Evolutionary conservation across 1,140 invertebrate genomes (phyloP).

Genomic region (Tetraneura akinire): DNA sequence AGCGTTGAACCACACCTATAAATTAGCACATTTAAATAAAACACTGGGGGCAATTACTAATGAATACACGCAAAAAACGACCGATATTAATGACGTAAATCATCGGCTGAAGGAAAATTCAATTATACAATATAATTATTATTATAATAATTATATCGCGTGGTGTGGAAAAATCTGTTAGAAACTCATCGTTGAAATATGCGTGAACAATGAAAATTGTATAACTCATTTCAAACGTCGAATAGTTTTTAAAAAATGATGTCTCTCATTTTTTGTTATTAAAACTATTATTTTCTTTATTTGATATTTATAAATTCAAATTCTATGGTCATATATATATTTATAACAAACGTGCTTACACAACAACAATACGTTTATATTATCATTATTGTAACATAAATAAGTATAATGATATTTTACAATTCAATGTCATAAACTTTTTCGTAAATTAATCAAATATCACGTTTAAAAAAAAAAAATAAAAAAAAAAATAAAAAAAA

Average conservation of each 20-base stretch:
- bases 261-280: not conserved
- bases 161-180: conserved; percentile 20
- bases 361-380: too few species aligned
- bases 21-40: too few species aligned
- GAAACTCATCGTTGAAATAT: not conserved
- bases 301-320: too few species aligned
- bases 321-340: too few species aligned
- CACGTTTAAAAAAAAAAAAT: too few species aligned
- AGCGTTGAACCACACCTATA: too few species aligned
- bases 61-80: conserved; percentile 5
- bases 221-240: not conserved
- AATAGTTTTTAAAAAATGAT: not conserved
- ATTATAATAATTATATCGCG: not conserved
- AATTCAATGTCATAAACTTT: not conserved
- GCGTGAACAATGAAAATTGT: conserved; percentile 10
- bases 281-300: conserved; percentile 17
- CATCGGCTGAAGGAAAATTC: not conserved
- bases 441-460: conserved; percentile 7
- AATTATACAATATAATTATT: not conserved
- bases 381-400: not conserved
- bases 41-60: too few species aligned
- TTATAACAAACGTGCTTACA: too few species aligned
- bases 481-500: too few species aligned
- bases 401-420: not conserved
- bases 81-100: conserved; percentile 3